Percentiles rank a stretch among this genome's conserved stretches.
Conservation (phyloP, 2,113 vertebrate genomes). For the Panurus biarmicus region DNA sequence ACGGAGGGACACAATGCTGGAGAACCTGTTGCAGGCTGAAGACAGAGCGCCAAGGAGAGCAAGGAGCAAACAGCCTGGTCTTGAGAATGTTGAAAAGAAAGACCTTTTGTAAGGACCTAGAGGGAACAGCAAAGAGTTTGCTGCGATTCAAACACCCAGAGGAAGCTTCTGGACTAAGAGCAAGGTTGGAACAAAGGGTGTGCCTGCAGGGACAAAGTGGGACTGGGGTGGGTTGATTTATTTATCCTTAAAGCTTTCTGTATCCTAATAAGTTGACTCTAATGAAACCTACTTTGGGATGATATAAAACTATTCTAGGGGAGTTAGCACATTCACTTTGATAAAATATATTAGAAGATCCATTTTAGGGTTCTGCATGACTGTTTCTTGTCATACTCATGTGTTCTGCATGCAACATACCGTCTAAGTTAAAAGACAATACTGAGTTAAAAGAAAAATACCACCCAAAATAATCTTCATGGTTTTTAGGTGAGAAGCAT, state of each 20-base stretch:
- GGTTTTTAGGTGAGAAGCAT: not conserved
- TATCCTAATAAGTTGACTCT: not conserved
- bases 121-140: not conserved
- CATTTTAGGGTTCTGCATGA: not conserved
- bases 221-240: not conserved
- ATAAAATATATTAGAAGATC: not conserved
- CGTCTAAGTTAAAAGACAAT: not conserved
- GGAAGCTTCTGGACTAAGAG: constrained; percentile 14
- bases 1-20: not conserved
- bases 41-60: not conserved
- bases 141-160: not conserved
- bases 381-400: not conserved
- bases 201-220: not conserved
- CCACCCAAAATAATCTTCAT: not conserved
- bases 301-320: not conserved
- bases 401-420: not conserved
- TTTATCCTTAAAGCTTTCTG: not conserved
- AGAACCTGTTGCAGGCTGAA: not conserved
- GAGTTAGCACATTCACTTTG: not conserved
- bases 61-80: not conserved
- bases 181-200: not conserved
- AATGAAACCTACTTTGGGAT: not conserved
- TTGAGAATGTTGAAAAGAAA: not conserved
- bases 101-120: not conserved
- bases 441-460: not conserved